A percentile compares a stretch with the other conserved stretches of the same genome.
Conservation (phyloP, 64 coral and sea anemone genomes). For the Stichodactyla mertensii region DNA sequence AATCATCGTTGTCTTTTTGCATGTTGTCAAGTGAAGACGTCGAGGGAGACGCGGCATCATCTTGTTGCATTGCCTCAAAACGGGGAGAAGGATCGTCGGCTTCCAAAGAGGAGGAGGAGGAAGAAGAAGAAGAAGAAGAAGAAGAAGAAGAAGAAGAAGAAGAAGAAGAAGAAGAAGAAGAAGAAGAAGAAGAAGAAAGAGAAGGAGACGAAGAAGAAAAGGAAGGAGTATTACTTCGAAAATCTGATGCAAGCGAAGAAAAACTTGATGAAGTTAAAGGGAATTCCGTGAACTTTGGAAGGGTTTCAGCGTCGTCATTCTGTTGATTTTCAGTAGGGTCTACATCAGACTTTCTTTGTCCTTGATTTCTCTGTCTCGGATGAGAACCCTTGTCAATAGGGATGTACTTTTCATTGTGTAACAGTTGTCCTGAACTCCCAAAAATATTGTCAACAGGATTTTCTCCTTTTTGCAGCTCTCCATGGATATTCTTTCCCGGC, state of each 20-base stretch:
- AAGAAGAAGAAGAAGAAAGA: no score
- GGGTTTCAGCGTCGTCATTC: neutral
- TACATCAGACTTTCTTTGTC: neutral
- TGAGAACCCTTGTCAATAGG: neutral
- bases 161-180: no score
- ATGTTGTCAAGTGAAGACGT: neutral
- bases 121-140: no score
- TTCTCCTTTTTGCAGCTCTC: neutral
- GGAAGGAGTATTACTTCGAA: neutral
- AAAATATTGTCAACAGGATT: neutral
- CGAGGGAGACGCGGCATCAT: neutral
- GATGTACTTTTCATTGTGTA: neutral
- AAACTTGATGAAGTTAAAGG: no score
- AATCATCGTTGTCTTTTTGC: neutral
- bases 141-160: no score
- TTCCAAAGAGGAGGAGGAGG: neutral
- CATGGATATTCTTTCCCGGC: neutral
- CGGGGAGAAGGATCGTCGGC: neutral
- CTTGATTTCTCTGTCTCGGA: neutral
- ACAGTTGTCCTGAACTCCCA: neutral
- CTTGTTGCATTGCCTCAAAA: neutral
- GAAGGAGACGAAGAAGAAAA: no score
- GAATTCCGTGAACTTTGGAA: neutral
- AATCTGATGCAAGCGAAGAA: neutral
- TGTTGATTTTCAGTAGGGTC: neutral